Evolutionary conservation across 2,797 vertebrate genomes (phyloP).

Genomic region (Phoeniculus purpureus): DNA sequence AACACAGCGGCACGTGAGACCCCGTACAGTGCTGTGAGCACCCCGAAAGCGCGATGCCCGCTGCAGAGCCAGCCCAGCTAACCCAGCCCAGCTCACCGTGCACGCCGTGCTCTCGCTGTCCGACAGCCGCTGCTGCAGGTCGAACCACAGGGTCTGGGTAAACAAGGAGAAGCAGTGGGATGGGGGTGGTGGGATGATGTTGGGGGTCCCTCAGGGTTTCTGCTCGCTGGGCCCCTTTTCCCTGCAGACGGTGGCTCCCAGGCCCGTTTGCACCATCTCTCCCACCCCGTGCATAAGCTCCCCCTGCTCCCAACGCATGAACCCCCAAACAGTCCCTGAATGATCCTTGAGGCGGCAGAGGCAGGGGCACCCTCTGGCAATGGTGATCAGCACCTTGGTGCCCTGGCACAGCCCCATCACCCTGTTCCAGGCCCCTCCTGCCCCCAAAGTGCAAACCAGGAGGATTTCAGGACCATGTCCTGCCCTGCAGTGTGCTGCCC

Average conservation of each 20-base stretch:
- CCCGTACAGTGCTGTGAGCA: rapidly evolving
- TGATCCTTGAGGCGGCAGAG: background rate
- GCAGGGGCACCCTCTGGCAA: too few species aligned
- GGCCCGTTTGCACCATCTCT: rapidly evolving
- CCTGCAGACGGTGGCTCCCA: rapidly evolving
- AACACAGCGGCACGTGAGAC: background rate
- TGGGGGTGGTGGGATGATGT: background rate
- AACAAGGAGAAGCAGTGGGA: background rate
- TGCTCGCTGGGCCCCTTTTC: background rate
- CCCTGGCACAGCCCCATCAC: background rate
- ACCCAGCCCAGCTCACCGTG: constrained; percentile 81
- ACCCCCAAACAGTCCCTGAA: background rate
- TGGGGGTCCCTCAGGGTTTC: background rate
- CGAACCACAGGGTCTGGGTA: constrained; percentile 91
- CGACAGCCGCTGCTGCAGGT: constrained; percentile 95
- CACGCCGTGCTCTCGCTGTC: constrained; percentile 89
- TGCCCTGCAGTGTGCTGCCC: background rate
- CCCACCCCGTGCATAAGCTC: background rate
- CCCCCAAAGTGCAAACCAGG: background rate
- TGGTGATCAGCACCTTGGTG: background rate
- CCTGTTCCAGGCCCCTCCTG: background rate
- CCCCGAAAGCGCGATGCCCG: rapidly evolving
- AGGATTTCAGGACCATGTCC: background rate
- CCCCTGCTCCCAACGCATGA: background rate
- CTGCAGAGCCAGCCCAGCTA: background rate